A percentile compares a stretch with the other conserved stretches of the same genome.
phyloP scores from a whole-genome alignment of 1,140 invertebrate genomes.

The Trachymyrmex septentrionalis region DNA sequence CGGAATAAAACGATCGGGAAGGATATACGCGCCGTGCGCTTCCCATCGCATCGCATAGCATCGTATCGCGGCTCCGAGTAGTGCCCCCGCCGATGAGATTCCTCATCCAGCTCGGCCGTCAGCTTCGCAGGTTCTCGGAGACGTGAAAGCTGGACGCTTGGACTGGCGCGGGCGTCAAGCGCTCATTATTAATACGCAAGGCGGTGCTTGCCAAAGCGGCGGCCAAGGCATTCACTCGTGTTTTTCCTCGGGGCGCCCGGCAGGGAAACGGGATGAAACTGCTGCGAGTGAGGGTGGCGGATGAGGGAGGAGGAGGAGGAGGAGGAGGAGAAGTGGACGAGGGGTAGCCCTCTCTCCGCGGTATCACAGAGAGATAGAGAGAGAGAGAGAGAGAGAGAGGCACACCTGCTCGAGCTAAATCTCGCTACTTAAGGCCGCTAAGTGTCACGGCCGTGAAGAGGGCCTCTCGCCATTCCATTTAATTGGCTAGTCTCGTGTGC shows the following conservation, averaged over 20 bases:
- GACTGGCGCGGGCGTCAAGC: constrained; percentile 77
- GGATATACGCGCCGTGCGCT: constrained; percentile 13
- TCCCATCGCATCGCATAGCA: not conserved
- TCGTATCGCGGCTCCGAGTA: not conserved
- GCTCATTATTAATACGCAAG: constrained; percentile 82
- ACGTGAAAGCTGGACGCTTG: constrained; percentile 35
- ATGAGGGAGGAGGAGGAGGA: not conserved
- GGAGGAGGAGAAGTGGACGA: constrained; percentile 10
- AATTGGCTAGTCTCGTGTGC: constrained; percentile 82
- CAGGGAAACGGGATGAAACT: constrained; percentile 59
- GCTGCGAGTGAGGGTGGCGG: constrained; percentile 29
- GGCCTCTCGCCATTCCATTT: constrained; percentile 78
- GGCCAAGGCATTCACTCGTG: constrained; percentile 75
- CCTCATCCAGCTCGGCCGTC: constrained; percentile 52
- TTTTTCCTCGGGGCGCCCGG: constrained; percentile 69
- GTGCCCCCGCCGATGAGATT: constrained; percentile 37
- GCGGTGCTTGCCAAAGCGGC: constrained; percentile 79
- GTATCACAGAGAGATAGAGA: constrained; percentile 37
- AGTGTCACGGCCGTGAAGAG: constrained; percentile 78
- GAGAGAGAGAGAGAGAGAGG: constrained; percentile 6
- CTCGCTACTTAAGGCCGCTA: constrained; percentile 83
- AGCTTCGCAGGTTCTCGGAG: constrained; percentile 2
- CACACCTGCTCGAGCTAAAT: constrained; percentile 86
- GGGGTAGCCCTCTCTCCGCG: constrained; percentile 1
- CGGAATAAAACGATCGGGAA: constrained; percentile 21